phyloP scores from a whole-genome alignment of 2,797 vertebrate species.

The Labroides dimidiatus region DNA sequence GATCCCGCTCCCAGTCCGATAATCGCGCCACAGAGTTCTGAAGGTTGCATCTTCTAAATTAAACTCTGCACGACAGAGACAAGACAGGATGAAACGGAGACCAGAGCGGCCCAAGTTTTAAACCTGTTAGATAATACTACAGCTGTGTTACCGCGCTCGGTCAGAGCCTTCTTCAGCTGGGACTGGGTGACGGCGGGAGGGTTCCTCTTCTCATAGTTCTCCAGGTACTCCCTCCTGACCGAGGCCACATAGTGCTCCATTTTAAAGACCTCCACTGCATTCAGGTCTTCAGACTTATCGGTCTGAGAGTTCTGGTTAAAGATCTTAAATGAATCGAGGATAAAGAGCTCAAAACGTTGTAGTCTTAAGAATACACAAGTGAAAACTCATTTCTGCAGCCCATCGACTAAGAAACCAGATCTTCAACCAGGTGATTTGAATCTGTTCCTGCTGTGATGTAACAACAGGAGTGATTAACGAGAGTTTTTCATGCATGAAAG shows the following conservation, averaged over 20 bases:
- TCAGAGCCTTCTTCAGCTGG: constrained; percentile 63
- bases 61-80: constrained; percentile 38
- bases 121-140: neutral
- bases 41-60: constrained; percentile 62
- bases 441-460: no score
- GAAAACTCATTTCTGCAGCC: no score
- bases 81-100: accelerated
- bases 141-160: constrained; percentile 43
- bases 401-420: no score
- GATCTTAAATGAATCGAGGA: neutral
- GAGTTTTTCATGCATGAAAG: no score
- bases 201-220: constrained; percentile 52
- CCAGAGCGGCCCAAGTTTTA: neutral
- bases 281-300: constrained; percentile 63
- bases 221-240: constrained; percentile 68
- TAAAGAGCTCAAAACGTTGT: no score
- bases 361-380: no score
- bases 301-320: constrained; percentile 58
- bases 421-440: no score
- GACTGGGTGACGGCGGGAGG: constrained; percentile 44
- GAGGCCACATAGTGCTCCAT: constrained; percentile 63
- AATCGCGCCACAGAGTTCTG: constrained; percentile 61
- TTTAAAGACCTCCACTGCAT: constrained; percentile 63
- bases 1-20: constrained; percentile 41
- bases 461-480: no score